A percentile compares a stretch with the other conserved stretches of the same genome.
phyloP scores from a whole-genome alignment of 2,888 invertebrate genomes.

The Xanthorhoe spadicearia region DNA sequence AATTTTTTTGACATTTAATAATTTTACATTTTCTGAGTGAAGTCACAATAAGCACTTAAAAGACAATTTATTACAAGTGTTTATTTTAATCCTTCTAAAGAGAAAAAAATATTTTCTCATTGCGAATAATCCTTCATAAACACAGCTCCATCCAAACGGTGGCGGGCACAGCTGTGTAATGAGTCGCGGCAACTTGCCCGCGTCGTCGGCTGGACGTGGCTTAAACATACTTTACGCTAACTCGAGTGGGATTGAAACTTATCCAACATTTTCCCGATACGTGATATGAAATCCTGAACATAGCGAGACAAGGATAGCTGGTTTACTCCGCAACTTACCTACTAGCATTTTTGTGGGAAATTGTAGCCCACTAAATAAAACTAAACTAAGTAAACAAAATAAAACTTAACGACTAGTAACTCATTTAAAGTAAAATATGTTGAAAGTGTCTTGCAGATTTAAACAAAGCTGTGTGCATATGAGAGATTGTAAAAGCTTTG shows the following conservation, averaged over 20 bases:
- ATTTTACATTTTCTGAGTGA: background rate
- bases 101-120: background rate
- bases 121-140: background rate
- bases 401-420: too few species aligned
- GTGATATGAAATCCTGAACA: conserved; percentile 19
- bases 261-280: conserved; percentile 23
- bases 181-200: background rate
- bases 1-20: background rate
- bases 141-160: background rate
- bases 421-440: too few species aligned
- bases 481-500: too few species aligned
- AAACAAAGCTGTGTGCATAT: background rate
- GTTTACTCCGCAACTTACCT: conserved; percentile 3
- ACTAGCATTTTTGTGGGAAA: too few species aligned
- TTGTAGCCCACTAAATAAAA: too few species aligned
- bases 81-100: background rate
- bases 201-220: conserved; percentile 3
- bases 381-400: too few species aligned
- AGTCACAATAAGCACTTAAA: background rate
- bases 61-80: background rate
- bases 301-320: background rate
- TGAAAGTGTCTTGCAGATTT: background rate
- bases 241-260: conserved; percentile 28
- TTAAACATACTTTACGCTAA: conserved; percentile 26
- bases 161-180: conserved; percentile 1